Evolutionary conservation across 23 tunicate genomes (phyloP), one percentile per base, ranked within the genome.

Genomic region (Phallusia fumigata): DNA sequence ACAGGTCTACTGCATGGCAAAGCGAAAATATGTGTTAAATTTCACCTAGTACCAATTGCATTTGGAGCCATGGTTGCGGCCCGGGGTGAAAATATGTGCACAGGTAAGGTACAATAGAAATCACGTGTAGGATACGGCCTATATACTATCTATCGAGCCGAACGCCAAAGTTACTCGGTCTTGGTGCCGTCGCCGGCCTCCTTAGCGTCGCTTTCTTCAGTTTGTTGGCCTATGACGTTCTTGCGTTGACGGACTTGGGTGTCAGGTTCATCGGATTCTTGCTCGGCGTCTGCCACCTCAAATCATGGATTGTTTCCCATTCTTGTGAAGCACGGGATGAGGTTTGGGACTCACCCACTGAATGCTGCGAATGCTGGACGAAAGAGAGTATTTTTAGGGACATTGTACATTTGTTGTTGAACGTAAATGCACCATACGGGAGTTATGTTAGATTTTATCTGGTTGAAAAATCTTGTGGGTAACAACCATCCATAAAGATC

Each of bases 261-360:
- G 30, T 45, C 64, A 16, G 69, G 28, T 2, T 78, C 64, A 28
- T 78, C 58, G 28, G 53, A 28, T 10, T 36, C 44, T 0, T 28
- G 30, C n/a, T 35, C 81, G 58, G 33, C 40, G 1, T 53, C 87
- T 24, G 52, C 45, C n/a, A 84, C 47, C 33, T 84, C 87, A 24
- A 36, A 73, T 76, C 87, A 6, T 76, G 75, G 52, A 84, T 84
- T 3, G 87, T 84, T 76, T 84, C 87, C 87, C 87, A 84, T 32
- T 64, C 87, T 76, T 84, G 87, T 31, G 86, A 83, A 0, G 30
- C 40, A 21, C 53, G 85, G 33, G 85, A 80, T 52, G 83, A 52
- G 5, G 47, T 10, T 24, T 58, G 69, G 2, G 69, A 58, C 16
- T 16, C 69, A 21, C 16, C 16, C 26, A 22, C 16, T 11, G 69